Conservation (phyloP, 1,140 invertebrate species). For the Drosophila ironensis region DNA sequence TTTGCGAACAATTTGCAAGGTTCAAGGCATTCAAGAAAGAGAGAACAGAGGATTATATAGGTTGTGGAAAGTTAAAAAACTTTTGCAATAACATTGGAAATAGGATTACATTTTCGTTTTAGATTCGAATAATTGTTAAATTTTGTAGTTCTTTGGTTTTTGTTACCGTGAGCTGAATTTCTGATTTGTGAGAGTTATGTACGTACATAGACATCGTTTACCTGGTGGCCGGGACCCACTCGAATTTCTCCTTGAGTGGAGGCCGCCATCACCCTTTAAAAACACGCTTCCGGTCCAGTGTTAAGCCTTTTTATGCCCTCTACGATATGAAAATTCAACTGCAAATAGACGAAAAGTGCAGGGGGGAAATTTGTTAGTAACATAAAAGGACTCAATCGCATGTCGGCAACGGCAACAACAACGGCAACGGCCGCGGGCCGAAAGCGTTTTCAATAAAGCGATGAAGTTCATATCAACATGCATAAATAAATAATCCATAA, state of each 20-base stretch:
- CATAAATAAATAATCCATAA: constrained; percentile 77
- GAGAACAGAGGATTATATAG: constrained; percentile 15
- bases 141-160: constrained; percentile 60
- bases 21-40: constrained; percentile 8
- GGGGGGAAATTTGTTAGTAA: constrained; percentile 21
- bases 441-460: constrained; percentile 57
- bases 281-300: constrained; percentile 82
- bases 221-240: constrained; percentile 97
- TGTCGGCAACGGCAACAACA: not conserved
- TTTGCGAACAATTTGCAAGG: constrained; percentile 19
- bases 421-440: not conserved
- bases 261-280: constrained; percentile 83
- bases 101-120: constrained; percentile 4
- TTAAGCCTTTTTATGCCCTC: constrained; percentile 82
- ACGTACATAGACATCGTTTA: constrained; percentile 86
- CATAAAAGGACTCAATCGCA: constrained; percentile 23
- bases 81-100: constrained; percentile 30
- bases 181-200: constrained; percentile 83
- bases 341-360: constrained; percentile 41
- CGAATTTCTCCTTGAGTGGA: constrained; percentile 96
- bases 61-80: constrained; percentile 31
- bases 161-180: constrained; percentile 83
- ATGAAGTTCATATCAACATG: constrained; percentile 63
- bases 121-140: constrained; percentile 50
- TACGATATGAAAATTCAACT: constrained; percentile 80